Conservation (phyloP, 2,113 vertebrate species). For the Hyla sarda region DNA sequence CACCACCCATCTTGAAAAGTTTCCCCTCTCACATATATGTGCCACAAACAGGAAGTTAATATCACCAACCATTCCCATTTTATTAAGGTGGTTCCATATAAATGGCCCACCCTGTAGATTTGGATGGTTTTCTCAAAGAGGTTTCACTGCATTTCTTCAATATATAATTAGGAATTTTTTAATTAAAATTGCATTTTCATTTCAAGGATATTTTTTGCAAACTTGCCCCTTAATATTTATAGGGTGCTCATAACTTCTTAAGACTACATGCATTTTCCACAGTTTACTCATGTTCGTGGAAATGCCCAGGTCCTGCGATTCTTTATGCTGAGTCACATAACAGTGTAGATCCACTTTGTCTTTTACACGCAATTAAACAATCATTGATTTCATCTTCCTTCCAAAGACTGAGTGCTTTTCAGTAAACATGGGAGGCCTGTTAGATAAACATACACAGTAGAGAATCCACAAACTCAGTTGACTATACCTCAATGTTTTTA, state of each 20-base stretch:
- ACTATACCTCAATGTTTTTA: not conserved
- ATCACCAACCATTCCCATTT: no score
- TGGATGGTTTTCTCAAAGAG: no score
- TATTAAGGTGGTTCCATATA: no score
- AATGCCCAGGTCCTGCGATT: not conserved
- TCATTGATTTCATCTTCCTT: slow-evolving; percentile 61
- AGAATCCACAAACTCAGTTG: not conserved
- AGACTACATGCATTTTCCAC: not conserved
- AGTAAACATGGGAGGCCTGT: slow-evolving; percentile 57
- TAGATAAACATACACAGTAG: slow-evolving; percentile 39
- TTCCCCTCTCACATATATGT: no score
- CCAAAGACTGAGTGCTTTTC: slow-evolving; percentile 46
- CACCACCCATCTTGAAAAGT: no score
- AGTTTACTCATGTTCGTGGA: not conserved
- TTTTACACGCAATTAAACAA: slow-evolving; percentile 60
- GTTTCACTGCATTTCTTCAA: no score
- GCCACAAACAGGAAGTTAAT: no score
- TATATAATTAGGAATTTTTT: no score
- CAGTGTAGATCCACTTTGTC: slow-evolving; percentile 45
- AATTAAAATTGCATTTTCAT: no score
- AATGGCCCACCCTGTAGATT: no score
- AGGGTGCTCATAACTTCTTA: not conserved
- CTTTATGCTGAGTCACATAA: slow-evolving; percentile 23
- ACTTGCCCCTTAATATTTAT: not conserved
- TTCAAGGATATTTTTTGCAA: not conserved